These are phyloP conservation scores for Pristionchus mayeri DNA, from an alignment of 2,888 invertebrate genomes.

Conservation along the genomic window DNA sequence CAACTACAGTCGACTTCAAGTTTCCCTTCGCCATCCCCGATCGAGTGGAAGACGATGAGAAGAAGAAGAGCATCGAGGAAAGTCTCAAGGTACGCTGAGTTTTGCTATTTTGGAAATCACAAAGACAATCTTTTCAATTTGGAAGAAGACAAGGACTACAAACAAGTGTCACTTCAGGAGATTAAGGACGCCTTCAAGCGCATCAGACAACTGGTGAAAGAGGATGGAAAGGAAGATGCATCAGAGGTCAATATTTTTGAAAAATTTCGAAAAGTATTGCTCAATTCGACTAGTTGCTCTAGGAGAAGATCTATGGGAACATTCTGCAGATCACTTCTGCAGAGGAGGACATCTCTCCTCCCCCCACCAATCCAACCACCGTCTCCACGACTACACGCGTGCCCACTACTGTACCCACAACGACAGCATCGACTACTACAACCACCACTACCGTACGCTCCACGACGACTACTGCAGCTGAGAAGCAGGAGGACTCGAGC, in stretches of 20 bases:
- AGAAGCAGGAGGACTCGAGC: not conserved
- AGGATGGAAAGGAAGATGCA: slow-evolving; percentile 26
- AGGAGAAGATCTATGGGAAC: too few relatives aligned
- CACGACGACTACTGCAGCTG: not conserved
- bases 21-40: slow-evolving; percentile 10
- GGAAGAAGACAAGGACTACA: too few relatives aligned
- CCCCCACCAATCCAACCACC: not conserved
- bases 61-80: slow-evolving; percentile 45
- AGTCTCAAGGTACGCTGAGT: slow-evolving; percentile 46
- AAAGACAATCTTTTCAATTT: not conserved
- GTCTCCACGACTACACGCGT: not conserved
- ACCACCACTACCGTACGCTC: slow-evolving; percentile 15
- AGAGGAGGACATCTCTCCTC: not conserved
- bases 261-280: not conserved
- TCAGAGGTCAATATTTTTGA: not conserved
- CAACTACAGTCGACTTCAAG: slow-evolving; percentile 1
- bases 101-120: not conserved
- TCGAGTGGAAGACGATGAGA: not conserved
- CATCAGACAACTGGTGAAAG: slow-evolving; percentile 34
- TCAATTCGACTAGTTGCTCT: not conserved
- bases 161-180: not conserved
- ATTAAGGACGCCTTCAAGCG: slow-evolving; percentile 46
- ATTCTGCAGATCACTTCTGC: not conserved
- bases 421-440: not conserved
- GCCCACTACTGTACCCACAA: not conserved